Percentiles rank a stretch among this genome's conserved stretches.
These are phyloP conservation scores for Styela clava DNA, from an alignment of 23 tunicate genomes.

Conservation along the genomic window DNA sequence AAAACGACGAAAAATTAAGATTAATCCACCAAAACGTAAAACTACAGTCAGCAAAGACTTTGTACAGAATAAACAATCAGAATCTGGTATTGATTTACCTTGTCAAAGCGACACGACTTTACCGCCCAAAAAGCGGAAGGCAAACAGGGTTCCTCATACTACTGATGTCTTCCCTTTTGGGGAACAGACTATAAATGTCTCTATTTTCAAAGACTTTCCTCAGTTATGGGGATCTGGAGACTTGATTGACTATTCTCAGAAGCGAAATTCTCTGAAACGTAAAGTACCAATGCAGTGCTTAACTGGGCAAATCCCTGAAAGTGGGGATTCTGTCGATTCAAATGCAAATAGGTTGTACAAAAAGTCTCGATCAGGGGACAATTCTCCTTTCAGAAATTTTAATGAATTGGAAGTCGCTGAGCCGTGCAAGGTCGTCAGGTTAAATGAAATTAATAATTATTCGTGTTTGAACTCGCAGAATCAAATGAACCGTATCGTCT, in stretches of 20 bases:
- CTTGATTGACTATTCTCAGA: no score
- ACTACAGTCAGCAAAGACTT: no score
- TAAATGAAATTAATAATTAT: neutral
- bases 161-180: neutral
- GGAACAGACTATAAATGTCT: neutral
- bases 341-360: neutral
- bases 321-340: no score
- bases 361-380: neutral
- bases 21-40: no score
- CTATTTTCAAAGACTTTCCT: neutral
- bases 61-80: no score
- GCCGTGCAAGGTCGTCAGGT: neutral
- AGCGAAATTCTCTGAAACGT: no score
- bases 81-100: no score
- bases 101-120: neutral
- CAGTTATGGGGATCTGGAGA: neutral
- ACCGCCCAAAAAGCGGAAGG: neutral
- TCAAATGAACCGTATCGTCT: neutral
- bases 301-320: no score
- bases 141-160: neutral
- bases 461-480: neutral
- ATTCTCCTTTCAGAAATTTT: neutral
- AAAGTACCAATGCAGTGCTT: no score
- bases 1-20: no score
- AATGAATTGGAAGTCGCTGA: neutral